Percentiles rank a stretch among this genome's conserved stretches.
These are phyloP conservation scores for Exaiptasia diaphana DNA, from an alignment of 64 coral and sea anemone genomes.

Conservation along the genomic window DNA sequence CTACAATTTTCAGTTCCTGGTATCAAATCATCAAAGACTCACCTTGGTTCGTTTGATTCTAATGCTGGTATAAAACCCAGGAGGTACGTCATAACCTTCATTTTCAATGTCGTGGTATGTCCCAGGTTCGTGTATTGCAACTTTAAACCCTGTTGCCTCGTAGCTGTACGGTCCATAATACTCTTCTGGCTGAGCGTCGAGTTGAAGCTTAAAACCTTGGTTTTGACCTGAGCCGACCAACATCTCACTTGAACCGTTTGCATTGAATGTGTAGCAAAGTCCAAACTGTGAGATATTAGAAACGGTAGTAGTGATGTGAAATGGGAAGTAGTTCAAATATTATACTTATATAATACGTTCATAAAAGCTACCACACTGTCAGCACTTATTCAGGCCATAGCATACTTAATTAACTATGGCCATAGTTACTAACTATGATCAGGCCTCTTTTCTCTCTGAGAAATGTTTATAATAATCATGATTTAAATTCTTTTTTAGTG, in stretches of 20 bases:
- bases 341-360: too few species aligned
- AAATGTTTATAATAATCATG: too few species aligned
- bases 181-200: constrained; percentile 43
- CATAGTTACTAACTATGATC: too few species aligned
- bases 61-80: constrained; percentile 53
- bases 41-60: constrained; percentile 45
- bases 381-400: too few species aligned
- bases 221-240: constrained; percentile 19
- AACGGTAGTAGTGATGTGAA: too few species aligned
- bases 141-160: constrained; percentile 55
- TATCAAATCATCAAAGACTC: not conserved
- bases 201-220: not conserved
- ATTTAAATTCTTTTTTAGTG: too few species aligned
- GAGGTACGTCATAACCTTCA: constrained; percentile 33
- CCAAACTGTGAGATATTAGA: constrained; percentile 24
- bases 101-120: constrained; percentile 15
- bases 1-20: too few species aligned
- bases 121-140: constrained; percentile 31
- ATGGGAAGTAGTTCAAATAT: too few species aligned
- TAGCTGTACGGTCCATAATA: constrained; percentile 63
- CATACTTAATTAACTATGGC: too few species aligned
- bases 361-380: too few species aligned
- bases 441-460: too few species aligned
- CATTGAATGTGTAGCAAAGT: constrained; percentile 47
- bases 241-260: not conserved